Evolutionary conservation across 2,113 vertebrate species (phyloP), one percentile per base, ranked within the genome.

Genomic region (Girardinichthys multiradiatus): DNA sequence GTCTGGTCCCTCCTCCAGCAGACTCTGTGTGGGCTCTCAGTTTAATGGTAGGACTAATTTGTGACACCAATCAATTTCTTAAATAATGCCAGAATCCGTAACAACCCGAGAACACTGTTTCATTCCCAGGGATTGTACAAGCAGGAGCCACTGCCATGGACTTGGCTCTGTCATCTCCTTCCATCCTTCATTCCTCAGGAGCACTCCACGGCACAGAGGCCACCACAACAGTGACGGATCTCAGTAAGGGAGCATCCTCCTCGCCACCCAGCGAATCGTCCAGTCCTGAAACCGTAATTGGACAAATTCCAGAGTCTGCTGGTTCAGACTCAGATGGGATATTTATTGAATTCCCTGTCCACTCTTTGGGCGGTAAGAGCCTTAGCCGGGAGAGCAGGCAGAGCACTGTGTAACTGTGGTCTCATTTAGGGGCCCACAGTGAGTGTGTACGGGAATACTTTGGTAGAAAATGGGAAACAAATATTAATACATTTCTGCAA

Each of bases 261-360:
- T 90, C 95, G 3, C 93, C 94, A 29, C 92, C 83, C 9, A 94
- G 94, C 4, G 93, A 92, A 86, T 94, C 96, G 59, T 96, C 96
- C 91, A 98, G 98, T 84, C 96, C 97, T 0, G 97, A 99, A 90
- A 95, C 95, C 77, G 94, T 96, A 68, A 96, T 97, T 61, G 96
- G 97, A 92, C 96, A 95, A 89, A 95, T 95, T 79, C 92, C 97
- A 72, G 97, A 97, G 81, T 98, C 97, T 0, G 95, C 93, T 0
- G 96, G 97, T 92, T 98, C 98, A 0, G 96, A 96, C 82, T 95
- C 96, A 0, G 97, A 98, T 19, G 97, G 98, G 19, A 97, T 99
- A 89, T 98, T 98, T 92, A 97, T 99, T 65, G 96, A 99, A 93
- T 99, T 99, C 83, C 93, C 96, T 13, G 72, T 77, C 78, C 89